Evolutionary conservation across 2,888 invertebrate species (phyloP).

Genomic region (Agonopterix heracliana): DNA sequence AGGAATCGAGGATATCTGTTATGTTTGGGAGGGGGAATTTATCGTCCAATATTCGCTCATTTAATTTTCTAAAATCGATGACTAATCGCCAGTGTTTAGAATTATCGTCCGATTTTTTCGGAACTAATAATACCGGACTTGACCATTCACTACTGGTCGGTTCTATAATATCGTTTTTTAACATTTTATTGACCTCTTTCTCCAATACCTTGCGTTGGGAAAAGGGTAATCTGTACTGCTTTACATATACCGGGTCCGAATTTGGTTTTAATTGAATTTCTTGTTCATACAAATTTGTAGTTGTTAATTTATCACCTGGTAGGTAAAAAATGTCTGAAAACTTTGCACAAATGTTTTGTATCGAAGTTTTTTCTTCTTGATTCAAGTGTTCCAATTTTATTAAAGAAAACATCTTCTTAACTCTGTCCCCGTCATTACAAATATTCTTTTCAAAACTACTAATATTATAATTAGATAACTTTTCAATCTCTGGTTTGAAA

Average conservation of each 20-base stretch:
- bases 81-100: conserved; percentile 10
- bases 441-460: conserved; percentile 1
- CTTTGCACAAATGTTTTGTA: too few relatives aligned
- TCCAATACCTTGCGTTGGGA: not conserved
- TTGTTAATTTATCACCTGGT: too few relatives aligned
- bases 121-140: conserved; percentile 1
- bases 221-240: conserved; percentile 1
- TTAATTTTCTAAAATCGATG: conserved; percentile 6
- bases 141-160: conserved; percentile 1
- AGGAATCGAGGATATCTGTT: not conserved
- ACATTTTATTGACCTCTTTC: not conserved
- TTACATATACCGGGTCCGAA: conserved; percentile 1
- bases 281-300: too few relatives aligned
- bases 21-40: not conserved
- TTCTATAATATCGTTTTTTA: conserved; percentile 5
- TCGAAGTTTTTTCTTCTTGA: too few relatives aligned
- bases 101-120: conserved; percentile 3
- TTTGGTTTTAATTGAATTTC: too few relatives aligned
- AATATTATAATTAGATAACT: not conserved
- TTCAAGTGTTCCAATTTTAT: not conserved
- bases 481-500: not conserved
- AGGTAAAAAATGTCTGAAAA: too few relatives aligned
- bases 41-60: not conserved
- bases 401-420: not conserved
- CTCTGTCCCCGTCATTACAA: not conserved